These are phyloP conservation scores for Xestoiulus laeticollis DNA, from an alignment of 2,888 invertebrate species.

Conservation along the genomic window DNA sequence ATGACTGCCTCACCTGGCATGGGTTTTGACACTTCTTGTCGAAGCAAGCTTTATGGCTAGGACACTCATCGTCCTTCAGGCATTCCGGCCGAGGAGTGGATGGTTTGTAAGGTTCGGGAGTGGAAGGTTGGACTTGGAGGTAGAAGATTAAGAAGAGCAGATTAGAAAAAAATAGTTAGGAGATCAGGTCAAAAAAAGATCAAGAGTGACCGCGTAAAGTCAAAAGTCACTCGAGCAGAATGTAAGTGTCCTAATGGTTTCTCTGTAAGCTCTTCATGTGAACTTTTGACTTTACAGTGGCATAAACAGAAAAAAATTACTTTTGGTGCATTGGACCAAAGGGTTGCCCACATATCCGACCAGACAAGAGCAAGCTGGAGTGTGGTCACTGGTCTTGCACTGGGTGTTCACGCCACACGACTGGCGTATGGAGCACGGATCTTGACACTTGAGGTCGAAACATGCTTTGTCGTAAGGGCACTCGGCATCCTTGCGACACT, in stretches of 20 bases:
- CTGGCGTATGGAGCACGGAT: slow-evolving; percentile 67
- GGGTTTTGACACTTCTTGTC: slow-evolving; percentile 80
- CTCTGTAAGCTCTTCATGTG: too few relatives aligned
- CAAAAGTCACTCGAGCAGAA: too few relatives aligned
- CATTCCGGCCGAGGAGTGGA: slow-evolving; percentile 77
- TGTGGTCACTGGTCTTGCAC: slow-evolving; percentile 75
- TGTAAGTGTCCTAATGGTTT: too few relatives aligned
- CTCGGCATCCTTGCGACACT: slow-evolving; percentile 77
- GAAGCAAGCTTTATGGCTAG: slow-evolving; percentile 73
- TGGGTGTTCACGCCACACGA: slow-evolving; percentile 82
- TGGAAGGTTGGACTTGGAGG: too few relatives aligned
- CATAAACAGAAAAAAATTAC: too few relatives aligned
- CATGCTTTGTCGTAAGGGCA: slow-evolving; percentile 66
- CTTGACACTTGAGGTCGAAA: slow-evolving; percentile 55
- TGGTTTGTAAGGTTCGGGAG: too few relatives aligned
- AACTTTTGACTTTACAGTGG: too few relatives aligned
- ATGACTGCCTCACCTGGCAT: slow-evolving; percentile 75
- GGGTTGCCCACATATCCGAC: slow-evolving; percentile 77
- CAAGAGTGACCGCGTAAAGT: too few relatives aligned
- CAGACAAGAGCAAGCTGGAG: slow-evolving; percentile 82
- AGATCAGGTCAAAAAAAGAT: too few relatives aligned
- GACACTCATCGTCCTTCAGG: slow-evolving; percentile 75
- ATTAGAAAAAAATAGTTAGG: too few relatives aligned
- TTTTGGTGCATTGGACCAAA: too few relatives aligned
- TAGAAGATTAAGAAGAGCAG: too few relatives aligned